Base-by-base conservation (phyloP, 2,113 vertebrate genomes). In the Indicator indicator region DNA sequence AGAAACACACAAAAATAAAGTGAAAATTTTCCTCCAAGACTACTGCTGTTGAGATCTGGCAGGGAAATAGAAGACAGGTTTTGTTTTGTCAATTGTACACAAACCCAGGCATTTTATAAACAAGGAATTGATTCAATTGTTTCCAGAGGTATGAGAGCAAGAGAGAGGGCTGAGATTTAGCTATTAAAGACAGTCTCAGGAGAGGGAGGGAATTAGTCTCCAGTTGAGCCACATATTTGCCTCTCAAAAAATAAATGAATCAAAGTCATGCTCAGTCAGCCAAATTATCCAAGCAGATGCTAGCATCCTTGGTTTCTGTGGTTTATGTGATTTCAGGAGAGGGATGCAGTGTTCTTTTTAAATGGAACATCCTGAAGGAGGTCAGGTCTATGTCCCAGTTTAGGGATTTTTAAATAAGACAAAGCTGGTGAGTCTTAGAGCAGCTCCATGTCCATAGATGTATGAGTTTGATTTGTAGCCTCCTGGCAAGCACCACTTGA, bases 261-360 rank as follows among this genome's bases (percentile, higher is more conserved):
- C 93, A 94, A 95, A 97, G 90, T 91, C 90, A 91, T 90, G 69
- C 80, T 95, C 94, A 93, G 91, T 95, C 94, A 93, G 93, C 92
- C 96, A 96, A 96, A 97, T 97, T 91, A 96, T 84, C 93, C 90
- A 85, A 95, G 76, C 96, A 95, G 94, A 93, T 95, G 96, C 95
- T 87, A 95, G 58, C 81, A 91, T 64, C 85, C 73, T 79, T 74
- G 69, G 40, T 91, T 95, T 79, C 90, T 91, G 78, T 73, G 55
- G 26, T 90, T 84, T 84, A 33, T 76, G 79, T 83, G 82, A 91
- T 91, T 95, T 91, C 11, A 9, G 62, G 48, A 78, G 59, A 59
- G 44, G 52, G 62, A 78, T 48, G 60, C 86, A 76, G 27, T 55
- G 15, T 87, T 87, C 32, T 68, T 50, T 90, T 50, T 72, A 55